Percentiles rank a stretch among this genome's conserved stretches.
phyloP scores from a whole-genome alignment of 1,140 invertebrate genomes.

The Zaprionus capensis region DNA sequence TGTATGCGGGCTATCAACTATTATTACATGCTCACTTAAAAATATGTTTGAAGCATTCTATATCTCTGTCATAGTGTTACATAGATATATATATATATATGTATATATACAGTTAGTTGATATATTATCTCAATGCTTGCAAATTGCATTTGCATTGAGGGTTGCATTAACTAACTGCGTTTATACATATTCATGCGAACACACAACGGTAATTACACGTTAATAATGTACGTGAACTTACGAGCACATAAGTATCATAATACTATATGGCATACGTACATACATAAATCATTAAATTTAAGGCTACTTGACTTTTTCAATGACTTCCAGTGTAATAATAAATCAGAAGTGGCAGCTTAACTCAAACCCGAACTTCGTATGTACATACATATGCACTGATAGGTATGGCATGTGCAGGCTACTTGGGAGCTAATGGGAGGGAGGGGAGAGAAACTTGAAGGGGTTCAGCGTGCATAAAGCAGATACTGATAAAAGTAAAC shows the following conservation, averaged over 20 bases:
- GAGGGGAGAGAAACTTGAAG: background rate
- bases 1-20: background rate
- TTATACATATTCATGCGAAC: background rate
- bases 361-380: slow-evolving; percentile 16
- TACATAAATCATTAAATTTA: slow-evolving; percentile 65
- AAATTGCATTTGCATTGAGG: slow-evolving; percentile 30
- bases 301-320: slow-evolving; percentile 80
- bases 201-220: slow-evolving; percentile 26
- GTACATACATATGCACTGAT: background rate
- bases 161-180: slow-evolving; percentile 3
- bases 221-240: slow-evolving; percentile 6
- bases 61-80: background rate
- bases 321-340: slow-evolving; percentile 78
- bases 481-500: slow-evolving; percentile 23
- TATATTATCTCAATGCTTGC: slow-evolving; percentile 21
- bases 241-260: background rate
- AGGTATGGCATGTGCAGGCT: background rate
- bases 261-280: background rate
- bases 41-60: background rate
- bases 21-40: background rate
- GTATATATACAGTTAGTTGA: background rate
- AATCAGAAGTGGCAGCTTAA: slow-evolving; percentile 50
- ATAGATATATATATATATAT: no score
- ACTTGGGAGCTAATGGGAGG: background rate
- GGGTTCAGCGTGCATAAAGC: slow-evolving; percentile 13